phyloP scores from a whole-genome alignment of 2,888 invertebrate species.

The Anoplius nigerrimus region DNA sequence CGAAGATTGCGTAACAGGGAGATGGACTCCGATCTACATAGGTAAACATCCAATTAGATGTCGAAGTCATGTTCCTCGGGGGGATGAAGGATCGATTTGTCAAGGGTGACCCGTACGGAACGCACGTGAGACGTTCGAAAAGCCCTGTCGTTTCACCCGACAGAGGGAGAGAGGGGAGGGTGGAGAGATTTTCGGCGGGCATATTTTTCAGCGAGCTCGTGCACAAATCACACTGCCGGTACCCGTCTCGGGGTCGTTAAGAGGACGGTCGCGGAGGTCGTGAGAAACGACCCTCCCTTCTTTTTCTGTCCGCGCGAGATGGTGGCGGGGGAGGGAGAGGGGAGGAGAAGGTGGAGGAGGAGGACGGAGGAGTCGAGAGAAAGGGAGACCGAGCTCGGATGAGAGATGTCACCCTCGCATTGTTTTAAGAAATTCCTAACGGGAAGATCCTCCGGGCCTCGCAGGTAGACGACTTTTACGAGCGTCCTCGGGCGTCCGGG shows the following conservation, averaged over 20 bases:
- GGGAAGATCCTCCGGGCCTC: slow-evolving; percentile 48
- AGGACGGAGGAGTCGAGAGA: neutral
- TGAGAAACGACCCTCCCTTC: slow-evolving; percentile 9
- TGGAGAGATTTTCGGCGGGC: slow-evolving; percentile 16
- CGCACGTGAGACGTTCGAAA: neutral
- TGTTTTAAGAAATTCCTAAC: slow-evolving; percentile 71
- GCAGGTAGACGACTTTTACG: slow-evolving; percentile 58
- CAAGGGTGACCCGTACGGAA: too few relatives aligned
- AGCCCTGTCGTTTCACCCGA: neutral
- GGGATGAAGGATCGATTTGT: too few relatives aligned
- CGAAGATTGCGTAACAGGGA: too few relatives aligned
- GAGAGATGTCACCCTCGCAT: slow-evolving; percentile 68
- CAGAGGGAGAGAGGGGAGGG: neutral
- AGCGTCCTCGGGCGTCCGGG: slow-evolving; percentile 29
- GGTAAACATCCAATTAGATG: too few relatives aligned
- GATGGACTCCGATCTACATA: too few relatives aligned
- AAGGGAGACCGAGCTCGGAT: slow-evolving; percentile 35
- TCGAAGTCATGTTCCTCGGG: too few relatives aligned
- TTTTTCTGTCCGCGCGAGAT: neutral
- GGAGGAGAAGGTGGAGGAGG: neutral
- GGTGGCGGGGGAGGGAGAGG: neutral
- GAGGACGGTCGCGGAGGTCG: neutral
- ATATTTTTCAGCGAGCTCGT: slow-evolving; percentile 55
- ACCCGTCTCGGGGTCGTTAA: slow-evolving; percentile 5
- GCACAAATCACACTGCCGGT: slow-evolving; percentile 64